These are phyloP conservation scores for Phymanthus crucifer DNA, from an alignment of 92 coral and sea anemone genomes.

Conservation along the genomic window DNA sequence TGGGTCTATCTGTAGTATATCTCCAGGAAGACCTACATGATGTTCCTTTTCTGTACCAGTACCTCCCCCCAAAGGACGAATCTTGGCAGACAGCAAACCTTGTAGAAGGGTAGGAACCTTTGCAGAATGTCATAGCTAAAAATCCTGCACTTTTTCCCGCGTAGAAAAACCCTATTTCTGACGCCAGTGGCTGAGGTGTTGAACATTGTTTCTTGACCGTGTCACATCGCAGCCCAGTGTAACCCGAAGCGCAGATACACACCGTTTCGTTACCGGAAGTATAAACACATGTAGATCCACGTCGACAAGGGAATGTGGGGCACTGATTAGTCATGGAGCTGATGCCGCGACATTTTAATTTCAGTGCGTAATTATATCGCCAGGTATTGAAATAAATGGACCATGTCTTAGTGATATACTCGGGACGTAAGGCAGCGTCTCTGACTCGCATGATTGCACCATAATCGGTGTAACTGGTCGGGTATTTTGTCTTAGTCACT, in stretches of 20 bases:
- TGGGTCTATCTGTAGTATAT: not conserved
- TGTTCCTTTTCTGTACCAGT: constrained; percentile 37
- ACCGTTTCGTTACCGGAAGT: constrained; percentile 82
- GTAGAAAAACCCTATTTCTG: constrained; percentile 9
- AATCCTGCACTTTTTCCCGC: constrained; percentile 48
- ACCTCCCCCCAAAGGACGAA: not conserved
- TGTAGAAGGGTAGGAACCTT: constrained; percentile 30
- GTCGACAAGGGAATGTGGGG: constrained; percentile 48
- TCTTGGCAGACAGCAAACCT: constrained; percentile 54
- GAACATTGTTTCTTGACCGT: constrained; percentile 45
- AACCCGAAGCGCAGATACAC: constrained; percentile 56
- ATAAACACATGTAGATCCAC: constrained; percentile 46
- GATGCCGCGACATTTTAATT: constrained; percentile 62
- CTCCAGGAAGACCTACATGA: not conserved
- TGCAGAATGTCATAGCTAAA: constrained; percentile 54
- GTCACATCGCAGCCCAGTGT: constrained; percentile 51
- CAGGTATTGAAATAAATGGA: constrained; percentile 51
- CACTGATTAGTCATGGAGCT: constrained; percentile 48
- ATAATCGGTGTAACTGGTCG: not conserved
- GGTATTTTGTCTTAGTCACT: constrained; percentile 19
- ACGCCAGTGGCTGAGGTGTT: not conserved
- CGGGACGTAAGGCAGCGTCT: constrained; percentile 72
- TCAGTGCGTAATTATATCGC: constrained; percentile 23
- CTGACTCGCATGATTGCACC: constrained; percentile 34
- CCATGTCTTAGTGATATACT: constrained; percentile 69